Base-by-base conservation (phyloP, 1,140 invertebrate genomes). In the Zaprionus vittiger region DNA sequence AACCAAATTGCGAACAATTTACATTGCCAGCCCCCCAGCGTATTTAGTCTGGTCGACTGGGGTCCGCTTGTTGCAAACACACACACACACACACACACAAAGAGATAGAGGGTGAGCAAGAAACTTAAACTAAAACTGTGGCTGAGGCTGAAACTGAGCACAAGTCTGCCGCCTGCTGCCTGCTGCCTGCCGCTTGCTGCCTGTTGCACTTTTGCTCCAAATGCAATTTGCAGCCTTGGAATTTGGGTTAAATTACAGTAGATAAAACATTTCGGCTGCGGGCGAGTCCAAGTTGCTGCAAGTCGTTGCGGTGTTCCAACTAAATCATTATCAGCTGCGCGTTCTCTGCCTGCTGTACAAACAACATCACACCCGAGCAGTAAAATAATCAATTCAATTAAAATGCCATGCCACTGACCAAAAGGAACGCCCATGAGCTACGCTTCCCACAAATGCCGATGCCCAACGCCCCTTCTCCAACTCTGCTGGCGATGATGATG, bases 341-440 rank as follows among this genome's bases (percentile, higher is more conserved):
- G 59, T 68, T 47, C 52, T 62, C 41, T 37, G 41, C 20, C 28
- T 20, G 49, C 22, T 56, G 37, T 59, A 75, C 73, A 85, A 90
- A 85, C 85, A 89, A 80, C 81, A 90, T 89, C 85, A 90, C 85
- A 89, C 85, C 86, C 79, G 59, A 73, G 64, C 81, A 80, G 71
- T 82, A 83, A 85, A 90, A 90, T 90, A 90, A 90, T 90, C 85
- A 90, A 90, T 90, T 90, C 85, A 90, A 90, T 90, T 90, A 90
- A 90, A 90, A 90, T 90, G 86, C 85, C 86, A 85, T 79, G 65
- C 82, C 73, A 73, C 84, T 89, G 84, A 80, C 80, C 83, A 83
- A 74, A 80, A 81, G 73, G 73, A 69, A 80, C 57, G 71, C 69
- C 69, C 62, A 71, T 56, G 68, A 66, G 68, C 74, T 34, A 61